Evolutionary conservation across 1,140 invertebrate genomes (phyloP).

Genomic region (Habropoda laboriosa): DNA sequence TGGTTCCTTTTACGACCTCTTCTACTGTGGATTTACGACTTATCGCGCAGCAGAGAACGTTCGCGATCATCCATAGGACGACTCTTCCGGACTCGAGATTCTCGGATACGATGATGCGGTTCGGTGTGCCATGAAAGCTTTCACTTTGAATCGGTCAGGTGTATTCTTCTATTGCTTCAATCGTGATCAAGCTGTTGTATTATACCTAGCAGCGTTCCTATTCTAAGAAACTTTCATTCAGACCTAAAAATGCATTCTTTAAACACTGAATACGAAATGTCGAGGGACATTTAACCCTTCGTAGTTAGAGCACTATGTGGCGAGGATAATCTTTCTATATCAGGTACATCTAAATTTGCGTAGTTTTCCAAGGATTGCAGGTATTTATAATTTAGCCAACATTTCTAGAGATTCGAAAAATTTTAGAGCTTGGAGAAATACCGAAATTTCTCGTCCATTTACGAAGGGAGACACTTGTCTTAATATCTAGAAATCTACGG

Average conservation of each 20-base stretch:
- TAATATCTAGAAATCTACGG: constrained; percentile 75
- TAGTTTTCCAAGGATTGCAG: background rate
- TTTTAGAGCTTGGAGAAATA: background rate
- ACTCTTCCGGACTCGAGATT: constrained; percentile 45
- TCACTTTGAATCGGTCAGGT: background rate
- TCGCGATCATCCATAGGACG: constrained; percentile 57
- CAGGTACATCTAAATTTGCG: too few relatives aligned
- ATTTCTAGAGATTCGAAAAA: background rate
- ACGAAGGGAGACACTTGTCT: constrained; percentile 65
- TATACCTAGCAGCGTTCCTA: background rate
- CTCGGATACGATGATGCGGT: constrained; percentile 34
- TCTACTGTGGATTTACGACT: constrained; percentile 76
- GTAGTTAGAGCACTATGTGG: too few relatives aligned
- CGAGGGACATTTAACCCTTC: too few relatives aligned
- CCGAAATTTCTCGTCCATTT: constrained; percentile 34
- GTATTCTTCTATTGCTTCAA: background rate
- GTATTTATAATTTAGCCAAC: background rate
- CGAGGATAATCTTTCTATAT: too few relatives aligned
- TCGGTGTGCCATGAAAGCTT: constrained; percentile 19
- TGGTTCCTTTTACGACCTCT: constrained; percentile 76
- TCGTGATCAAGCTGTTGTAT: background rate
- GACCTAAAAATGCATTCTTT: too few relatives aligned
- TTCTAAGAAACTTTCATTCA: too few relatives aligned
- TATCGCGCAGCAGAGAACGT: constrained; percentile 70
- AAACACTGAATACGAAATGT: too few relatives aligned